phyloP scores from a whole-genome alignment of 1,140 invertebrate genomes.

The Camponotus pennsylvanicus region DNA sequence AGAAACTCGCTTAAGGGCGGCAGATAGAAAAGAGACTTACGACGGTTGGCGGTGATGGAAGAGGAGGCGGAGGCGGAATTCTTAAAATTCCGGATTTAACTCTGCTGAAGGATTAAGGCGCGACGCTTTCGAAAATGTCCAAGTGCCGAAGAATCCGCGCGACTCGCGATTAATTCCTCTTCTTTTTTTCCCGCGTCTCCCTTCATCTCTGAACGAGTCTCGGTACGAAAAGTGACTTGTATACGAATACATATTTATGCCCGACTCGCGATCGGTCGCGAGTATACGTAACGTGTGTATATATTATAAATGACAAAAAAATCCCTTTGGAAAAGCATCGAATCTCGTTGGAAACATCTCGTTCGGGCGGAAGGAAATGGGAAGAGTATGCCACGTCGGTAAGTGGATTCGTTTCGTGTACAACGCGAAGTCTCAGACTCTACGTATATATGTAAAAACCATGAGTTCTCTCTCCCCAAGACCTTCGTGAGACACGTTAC shows the following conservation, averaged over 20 bases:
- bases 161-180: not conserved
- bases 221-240: slow-evolving; percentile 5
- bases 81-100: slow-evolving; percentile 62
- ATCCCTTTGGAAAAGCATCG: slow-evolving; percentile 39
- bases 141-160: slow-evolving; percentile 40
- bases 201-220: slow-evolving; percentile 23
- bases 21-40: slow-evolving; percentile 44
- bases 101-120: slow-evolving; percentile 44
- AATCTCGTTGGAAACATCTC: slow-evolving; percentile 53
- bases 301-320: slow-evolving; percentile 48
- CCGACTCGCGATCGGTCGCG: slow-evolving; percentile 1
- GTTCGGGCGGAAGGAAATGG: slow-evolving; percentile 42
- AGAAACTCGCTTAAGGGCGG: not conserved
- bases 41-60: not conserved
- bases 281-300: not conserved
- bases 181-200: not conserved
- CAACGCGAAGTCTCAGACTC: slow-evolving; percentile 9
- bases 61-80: slow-evolving; percentile 30
- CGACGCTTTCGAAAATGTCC: slow-evolving; percentile 39
- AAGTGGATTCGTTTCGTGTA: slow-evolving; percentile 56
- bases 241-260: slow-evolving; percentile 28
- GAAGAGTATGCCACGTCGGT: slow-evolving; percentile 33
- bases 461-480: slow-evolving; percentile 16
- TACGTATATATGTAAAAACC: slow-evolving; percentile 45
- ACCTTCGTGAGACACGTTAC: slow-evolving; percentile 52